Base-by-base conservation (phyloP, 2,113 vertebrate species). In the Chaenogobius annularis region DNA sequence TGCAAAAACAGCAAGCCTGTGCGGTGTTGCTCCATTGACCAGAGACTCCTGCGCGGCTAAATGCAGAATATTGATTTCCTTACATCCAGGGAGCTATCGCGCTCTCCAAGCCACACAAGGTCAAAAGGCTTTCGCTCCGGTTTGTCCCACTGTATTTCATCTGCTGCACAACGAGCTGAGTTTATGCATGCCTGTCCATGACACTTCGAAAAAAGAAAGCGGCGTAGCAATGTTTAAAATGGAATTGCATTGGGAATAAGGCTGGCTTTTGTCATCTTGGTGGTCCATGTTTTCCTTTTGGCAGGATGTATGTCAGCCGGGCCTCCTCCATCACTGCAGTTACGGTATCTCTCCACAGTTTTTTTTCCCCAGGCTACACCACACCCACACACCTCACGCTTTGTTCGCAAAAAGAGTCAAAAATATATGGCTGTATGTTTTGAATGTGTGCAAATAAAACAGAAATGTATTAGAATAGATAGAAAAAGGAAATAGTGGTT, bases 31-130 rank as follows among this genome's bases (percentile, higher is more conserved):
- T 82, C 79, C 67, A 70, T 84, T 87, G 76, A 83, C 75, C 79
- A 56, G 47, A 78, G 65, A 79, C 79, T 77, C 81, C 72, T 75
- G 64, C 70, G 46, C 72, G 43, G 83, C 85, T 84, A 84, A 89
- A 88, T 83, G 84, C 81, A 68, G 72, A 85, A 76, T 88, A 92
- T 92, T 78, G 90, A 93, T 91, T 90, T 82, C 71, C 75, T 81
- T 77, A 78, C 50, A 78, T 79, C 83, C 82, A 77, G 80, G 81
- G 80, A 87, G 81, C 84, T 54, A 77, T 88, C 79, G 62, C 83
- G 69, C 84, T 84, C 67, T 66, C 72, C 40, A 22, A 73, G 83
- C 85, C 68, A 61, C 79, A 71, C 88, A 84, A 89, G 88, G 91
- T 91, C 86, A 61, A 90, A 87, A 87, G 84, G 88, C 79, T 80